Conservation (phyloP, 2,797 vertebrate genomes). For the Chanos chanos region DNA sequence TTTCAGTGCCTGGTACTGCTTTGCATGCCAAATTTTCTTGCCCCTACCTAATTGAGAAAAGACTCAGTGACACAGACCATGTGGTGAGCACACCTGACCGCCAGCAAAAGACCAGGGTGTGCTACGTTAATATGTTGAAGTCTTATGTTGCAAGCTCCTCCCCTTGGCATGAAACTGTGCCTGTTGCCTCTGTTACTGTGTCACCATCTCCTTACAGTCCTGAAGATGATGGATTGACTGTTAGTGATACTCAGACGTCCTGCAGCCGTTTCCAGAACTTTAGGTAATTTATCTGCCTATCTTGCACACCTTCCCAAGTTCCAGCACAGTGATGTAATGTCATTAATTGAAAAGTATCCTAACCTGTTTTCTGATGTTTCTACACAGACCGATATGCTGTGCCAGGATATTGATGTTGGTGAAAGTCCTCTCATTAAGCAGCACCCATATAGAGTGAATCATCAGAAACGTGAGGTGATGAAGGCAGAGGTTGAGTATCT, state of each 20-base stretch:
- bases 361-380: neutral
- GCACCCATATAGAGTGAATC: neutral
- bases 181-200: neutral
- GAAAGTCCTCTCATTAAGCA: neutral
- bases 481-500: neutral
- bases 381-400: neutral
- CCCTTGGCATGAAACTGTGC: neutral
- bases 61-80: neutral
- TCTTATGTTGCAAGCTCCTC: neutral
- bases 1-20: neutral
- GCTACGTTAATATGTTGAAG: slow-evolving; percentile 15
- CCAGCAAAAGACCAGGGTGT: neutral
- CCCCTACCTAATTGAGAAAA: neutral
- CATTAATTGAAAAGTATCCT: neutral
- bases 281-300: too few species aligned
- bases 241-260: neutral
- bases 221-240: neutral
- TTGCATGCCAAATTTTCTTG: neutral
- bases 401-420: slow-evolving; percentile 12
- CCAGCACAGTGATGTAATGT: too few species aligned
- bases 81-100: neutral
- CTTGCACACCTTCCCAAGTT: neutral
- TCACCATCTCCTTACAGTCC: too few species aligned
- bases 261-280: neutral
- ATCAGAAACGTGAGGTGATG: neutral